Evolutionary conservation across 92 coral and sea anemone species (phyloP), one percentile per base, ranked within the genome.

Genomic region (Actinernus sp.): DNA sequence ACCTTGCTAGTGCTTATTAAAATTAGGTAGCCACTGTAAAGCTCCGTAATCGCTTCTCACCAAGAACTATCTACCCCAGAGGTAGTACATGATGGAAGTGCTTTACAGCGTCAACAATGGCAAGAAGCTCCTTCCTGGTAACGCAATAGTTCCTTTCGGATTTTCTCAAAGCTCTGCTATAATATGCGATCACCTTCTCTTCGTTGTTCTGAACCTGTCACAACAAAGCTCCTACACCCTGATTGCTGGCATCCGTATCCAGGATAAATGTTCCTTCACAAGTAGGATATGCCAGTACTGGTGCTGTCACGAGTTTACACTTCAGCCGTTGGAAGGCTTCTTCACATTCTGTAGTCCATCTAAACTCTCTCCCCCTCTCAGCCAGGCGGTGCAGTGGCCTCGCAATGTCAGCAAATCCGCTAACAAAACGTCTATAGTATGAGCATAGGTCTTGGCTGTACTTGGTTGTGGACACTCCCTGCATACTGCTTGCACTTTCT

Each of bases 221-320:
- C 3, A 68, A 58, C 25, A 79, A 78, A n/a, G 69, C 72, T 16
- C 77, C 76, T 2, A 65, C 38, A 18, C 71, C 85, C 11, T 31
- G 31, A 54, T 71, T 56, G 63, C 88, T 64, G 27, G 88, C 71
- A 26, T 81, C 88, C 2, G 81, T 81, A 34, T 81, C 88, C 0
- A 81, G 59, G n/a, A n/a, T n/a, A n/a, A n/a, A n/a, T n/a, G n/a
- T n/a, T n/a, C n/a, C n/a, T n/a, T n/a, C n/a, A n/a, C n/a, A n/a
- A n/a, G n/a, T n/a, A n/a, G n/a, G n/a, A n/a, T n/a, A n/a, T 20
- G 63, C 69, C 44, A 78, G 65, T 16, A 67, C 52, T 9, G 69
- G 70, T 8, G 71, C 49, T 19, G 76, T 21, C 39, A 56, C 38
- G 0, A 39, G 26, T 10, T 29, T 13, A 8, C 44, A 8, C 49